Base-by-base conservation (phyloP, 2,888 invertebrate species). In the Coenonympha arcania region DNA sequence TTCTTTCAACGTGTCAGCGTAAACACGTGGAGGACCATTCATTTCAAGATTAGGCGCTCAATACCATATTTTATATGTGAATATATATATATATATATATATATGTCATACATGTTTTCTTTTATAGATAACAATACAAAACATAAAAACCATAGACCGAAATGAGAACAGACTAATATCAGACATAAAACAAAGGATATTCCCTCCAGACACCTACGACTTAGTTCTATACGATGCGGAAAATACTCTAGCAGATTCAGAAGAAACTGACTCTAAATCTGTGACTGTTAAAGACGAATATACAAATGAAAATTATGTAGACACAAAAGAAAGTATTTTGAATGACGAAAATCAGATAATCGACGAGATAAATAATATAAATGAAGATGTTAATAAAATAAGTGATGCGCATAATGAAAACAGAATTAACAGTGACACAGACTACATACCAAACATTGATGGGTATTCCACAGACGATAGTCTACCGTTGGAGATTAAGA, bases 401-500 rank as follows among this genome's bases (percentile, higher is more conserved):
- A 16, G 16, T 33, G 8, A 33, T 16, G 19, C 16, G 26, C 61
- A 65, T 19, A 31, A 33, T 0, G 33, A 48, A 2, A 44, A 42
- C 11, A 40, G 44, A 8, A 45, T n/a, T n/a, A n/a, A 55, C 19
- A 49, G 45, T 0, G 60, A 60, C 11, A 20, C 28, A 9, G 60
- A 66, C 22, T 61, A 55, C 19, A 31, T 47, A 24, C 31, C 45
- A 5, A 33, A 55, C 52, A 3, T 13, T 4, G 37, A 26, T 52
- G 65, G 65, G 2, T 78, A 69, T 43, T 75, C 79, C 0, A 62
- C 76, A 0, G 78, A 78, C 2, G 80, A 79, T 5, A 77, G 70
- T 46, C 6, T 76, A 4, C 78, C 79, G 0, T 42, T 75, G 28
- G 68, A 74, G 19, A 60, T 57, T 8, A 62, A 65, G 4, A 66